Evolutionary conservation across 2,113 vertebrate species (phyloP), one percentile per base, ranked within the genome.

Genomic region (Electrona antarctica): DNA sequence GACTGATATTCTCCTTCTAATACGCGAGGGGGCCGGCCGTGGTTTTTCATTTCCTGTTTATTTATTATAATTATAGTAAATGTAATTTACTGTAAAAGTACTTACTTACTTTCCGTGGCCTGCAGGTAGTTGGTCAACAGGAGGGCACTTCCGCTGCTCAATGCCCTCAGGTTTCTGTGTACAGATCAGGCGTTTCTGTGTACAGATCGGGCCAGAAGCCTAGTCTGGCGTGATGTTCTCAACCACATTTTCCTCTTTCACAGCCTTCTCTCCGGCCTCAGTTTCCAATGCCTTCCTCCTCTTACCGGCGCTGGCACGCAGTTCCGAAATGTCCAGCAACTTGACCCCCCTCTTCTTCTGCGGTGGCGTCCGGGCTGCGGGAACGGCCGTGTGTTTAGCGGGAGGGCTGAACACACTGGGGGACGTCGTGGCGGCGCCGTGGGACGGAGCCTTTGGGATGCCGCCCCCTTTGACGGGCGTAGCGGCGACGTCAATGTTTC

Each of bases 281-380:
- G 95, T 87, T 81, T 99, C 97, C 80, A 97, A 66, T 8, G 97
- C 98, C 93, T 98, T 99, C 80, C 97, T 94, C 86, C 98, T 95
- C 85, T 99, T 99, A 73, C 97, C 98, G 55, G 95, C 96, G 57
- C 96, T 96, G 0, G 98, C 95, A 14, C 97, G 94, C 91, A 99
- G 85, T 91, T 99, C 98, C 0, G 94, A 95, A 60, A 99, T 96
- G 79, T 97, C 95, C 7, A 99, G 88, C 71, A 99, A 92, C 98
- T 99, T 99, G 28, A 98, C 97, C 3, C 97, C 97, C 64, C 98
- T 93, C 87, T 99, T 97, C 85, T 98, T 98, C 33, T 96, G 94
- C 74, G 98, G 75, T 1, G 96, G 96, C 0, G 97, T 96, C 83
- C 97, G 93, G 0, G 95, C 93, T 0, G 97, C 96, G 1, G 97